Percentiles rank a stretch among this genome's conserved stretches.
phyloP scores from a whole-genome alignment of 2,888 invertebrate species.

The Glyphotaelius pellucidus region DNA sequence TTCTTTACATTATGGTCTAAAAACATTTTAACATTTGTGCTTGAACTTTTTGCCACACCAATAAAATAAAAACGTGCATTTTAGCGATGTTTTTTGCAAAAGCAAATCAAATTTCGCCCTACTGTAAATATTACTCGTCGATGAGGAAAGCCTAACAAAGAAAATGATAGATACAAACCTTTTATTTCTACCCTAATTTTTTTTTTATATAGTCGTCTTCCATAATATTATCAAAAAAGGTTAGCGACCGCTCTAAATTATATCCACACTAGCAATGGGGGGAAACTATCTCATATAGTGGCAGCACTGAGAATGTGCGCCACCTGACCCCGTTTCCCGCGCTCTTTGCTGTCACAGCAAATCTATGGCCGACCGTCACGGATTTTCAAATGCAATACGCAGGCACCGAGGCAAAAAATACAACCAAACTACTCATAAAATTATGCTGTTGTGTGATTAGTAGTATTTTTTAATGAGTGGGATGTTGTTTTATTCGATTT shows the following conservation, averaged over 20 bases:
- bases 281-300: slow-evolving; percentile 35
- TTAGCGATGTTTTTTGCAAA: too few relatives aligned
- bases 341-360: slow-evolving; percentile 45
- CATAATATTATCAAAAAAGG: slow-evolving; percentile 19
- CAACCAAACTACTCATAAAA: neutral
- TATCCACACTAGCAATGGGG: slow-evolving; percentile 44
- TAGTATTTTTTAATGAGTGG: slow-evolving; percentile 20
- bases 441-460: neutral
- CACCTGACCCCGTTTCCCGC: slow-evolving; percentile 64
- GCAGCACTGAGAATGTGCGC: slow-evolving; percentile 54
- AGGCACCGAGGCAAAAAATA: slow-evolving; percentile 11
- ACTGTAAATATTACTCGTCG: neutral
- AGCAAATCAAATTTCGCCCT: too few relatives aligned
- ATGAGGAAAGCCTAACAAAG: neutral
- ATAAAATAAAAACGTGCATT: too few relatives aligned
- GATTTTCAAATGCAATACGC: neutral
- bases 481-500: slow-evolving; percentile 11
- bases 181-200: neutral
- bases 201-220: neutral
- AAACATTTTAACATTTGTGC: too few relatives aligned
- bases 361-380: neutral
- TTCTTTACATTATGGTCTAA: too few relatives aligned
- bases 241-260: slow-evolving; percentile 43
- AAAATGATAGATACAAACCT: neutral
- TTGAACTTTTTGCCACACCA: too few relatives aligned